Conservation (phyloP, 1,140 invertebrate species). For the Musca vetustissima region DNA sequence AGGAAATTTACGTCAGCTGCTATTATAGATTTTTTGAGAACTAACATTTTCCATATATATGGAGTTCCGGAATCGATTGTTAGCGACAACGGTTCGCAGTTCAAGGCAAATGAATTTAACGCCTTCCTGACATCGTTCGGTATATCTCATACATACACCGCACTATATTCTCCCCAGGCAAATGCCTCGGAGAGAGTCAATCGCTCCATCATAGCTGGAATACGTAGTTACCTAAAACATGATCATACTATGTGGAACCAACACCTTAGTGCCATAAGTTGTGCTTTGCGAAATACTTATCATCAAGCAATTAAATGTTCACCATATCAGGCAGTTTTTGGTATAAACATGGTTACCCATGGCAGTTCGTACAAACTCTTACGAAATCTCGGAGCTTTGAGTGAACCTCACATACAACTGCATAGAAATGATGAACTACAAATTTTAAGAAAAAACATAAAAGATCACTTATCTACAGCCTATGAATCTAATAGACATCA, state of each 20-base stretch:
- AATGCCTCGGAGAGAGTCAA: slow-evolving; percentile 4
- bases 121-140: background rate
- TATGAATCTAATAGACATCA: too few relatives aligned
- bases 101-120: slow-evolving; percentile 12
- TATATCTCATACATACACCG: background rate
- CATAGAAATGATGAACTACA: slow-evolving; percentile 5
- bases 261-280: slow-evolving; percentile 21
- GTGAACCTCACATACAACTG: background rate
- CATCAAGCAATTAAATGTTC: slow-evolving; percentile 26
- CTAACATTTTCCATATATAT: slow-evolving; percentile 5
- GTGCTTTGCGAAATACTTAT: slow-evolving; percentile 12
- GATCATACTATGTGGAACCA: slow-evolving; percentile 30
- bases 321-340: slow-evolving; percentile 27
- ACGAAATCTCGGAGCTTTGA: background rate
- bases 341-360: slow-evolving; percentile 26
- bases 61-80: slow-evolving; percentile 25
- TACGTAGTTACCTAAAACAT: background rate
- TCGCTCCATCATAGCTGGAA: background rate
- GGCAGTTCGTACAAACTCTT: background rate
- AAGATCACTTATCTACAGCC: background rate
- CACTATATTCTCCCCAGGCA: background rate
- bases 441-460: slow-evolving; percentile 2
- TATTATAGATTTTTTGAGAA: background rate
- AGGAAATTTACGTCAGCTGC: background rate
- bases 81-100: too few relatives aligned